Evolutionary conservation across 2,888 invertebrate genomes (phyloP).

Genomic region (Drosophila anceps): DNA sequence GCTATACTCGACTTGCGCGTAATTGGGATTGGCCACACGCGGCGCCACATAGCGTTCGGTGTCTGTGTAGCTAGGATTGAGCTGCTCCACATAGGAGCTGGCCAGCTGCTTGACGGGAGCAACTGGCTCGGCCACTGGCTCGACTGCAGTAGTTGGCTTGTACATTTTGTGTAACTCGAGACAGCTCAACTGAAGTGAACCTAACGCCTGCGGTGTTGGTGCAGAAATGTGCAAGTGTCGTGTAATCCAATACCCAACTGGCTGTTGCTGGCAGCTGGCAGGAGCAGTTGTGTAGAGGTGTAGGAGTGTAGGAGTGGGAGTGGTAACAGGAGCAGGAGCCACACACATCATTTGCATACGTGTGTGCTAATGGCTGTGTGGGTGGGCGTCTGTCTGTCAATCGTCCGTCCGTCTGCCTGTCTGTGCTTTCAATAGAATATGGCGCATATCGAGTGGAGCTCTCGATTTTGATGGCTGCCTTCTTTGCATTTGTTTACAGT

Average conservation of each 20-base stretch:
- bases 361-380: constrained; percentile 24
- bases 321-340: constrained; percentile 13
- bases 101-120: constrained; percentile 10
- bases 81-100: constrained; percentile 7
- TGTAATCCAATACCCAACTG: constrained; percentile 73
- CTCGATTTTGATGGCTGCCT: constrained; percentile 78
- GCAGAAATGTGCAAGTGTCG: constrained; percentile 83
- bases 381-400: constrained; percentile 6
- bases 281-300: too few species aligned
- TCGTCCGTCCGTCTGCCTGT: constrained; percentile 12
- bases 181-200: constrained; percentile 55
- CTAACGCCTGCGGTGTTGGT: constrained; percentile 77
- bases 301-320: not conserved
- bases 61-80: constrained; percentile 10
- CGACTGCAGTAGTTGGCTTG: constrained; percentile 6
- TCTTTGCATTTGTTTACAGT: constrained; percentile 77
- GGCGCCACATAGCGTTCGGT: constrained; percentile 17
- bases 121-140: constrained; percentile 8
- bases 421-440: constrained; percentile 47
- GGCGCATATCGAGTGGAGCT: constrained; percentile 68
- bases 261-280: constrained; percentile 23
- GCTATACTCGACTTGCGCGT: constrained; percentile 16
- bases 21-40: constrained; percentile 8
- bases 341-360: constrained; percentile 62
- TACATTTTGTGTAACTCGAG: constrained; percentile 36